A percentile compares a stretch with the other conserved stretches of the same genome.
Evolutionary conservation across 2,797 vertebrate genomes (phyloP).

Genomic region (Lutra lutra): DNA sequence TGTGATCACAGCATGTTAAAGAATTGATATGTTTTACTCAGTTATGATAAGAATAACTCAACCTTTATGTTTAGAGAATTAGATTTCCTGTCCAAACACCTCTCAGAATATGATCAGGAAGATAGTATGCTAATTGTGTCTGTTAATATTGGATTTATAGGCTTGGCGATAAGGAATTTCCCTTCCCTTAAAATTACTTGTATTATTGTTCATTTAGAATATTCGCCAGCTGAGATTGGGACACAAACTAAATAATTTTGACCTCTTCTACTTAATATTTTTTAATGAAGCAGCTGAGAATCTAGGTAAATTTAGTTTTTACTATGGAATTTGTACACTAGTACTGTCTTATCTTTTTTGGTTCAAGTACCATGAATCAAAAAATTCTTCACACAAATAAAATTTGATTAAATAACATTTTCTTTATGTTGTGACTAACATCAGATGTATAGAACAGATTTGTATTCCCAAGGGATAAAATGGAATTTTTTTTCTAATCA

Average conservation of each 20-base stretch:
- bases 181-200: slow-evolving; percentile 33
- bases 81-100: slow-evolving; percentile 26
- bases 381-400: slow-evolving; percentile 37
- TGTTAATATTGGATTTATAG: neutral
- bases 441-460: neutral
- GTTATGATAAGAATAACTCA: neutral
- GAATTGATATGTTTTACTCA: neutral
- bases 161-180: neutral
- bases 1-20: neutral
- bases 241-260: slow-evolving; percentile 59
- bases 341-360: slow-evolving; percentile 56
- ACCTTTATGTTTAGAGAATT: slow-evolving; percentile 17
- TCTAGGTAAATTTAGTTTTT: slow-evolving; percentile 48
- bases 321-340: slow-evolving; percentile 43
- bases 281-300: slow-evolving; percentile 34
- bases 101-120: neutral
- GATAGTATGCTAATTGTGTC: neutral
- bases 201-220: slow-evolving; percentile 47
- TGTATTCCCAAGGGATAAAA: neutral
- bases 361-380: neutral
- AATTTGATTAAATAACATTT: neutral
- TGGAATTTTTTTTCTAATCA: neutral
- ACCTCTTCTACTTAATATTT: slow-evolving; percentile 47
- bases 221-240: neutral
- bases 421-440: neutral